Evolutionary conservation across 1,140 invertebrate species (phyloP).

Genomic region (Myzus persicae): DNA sequence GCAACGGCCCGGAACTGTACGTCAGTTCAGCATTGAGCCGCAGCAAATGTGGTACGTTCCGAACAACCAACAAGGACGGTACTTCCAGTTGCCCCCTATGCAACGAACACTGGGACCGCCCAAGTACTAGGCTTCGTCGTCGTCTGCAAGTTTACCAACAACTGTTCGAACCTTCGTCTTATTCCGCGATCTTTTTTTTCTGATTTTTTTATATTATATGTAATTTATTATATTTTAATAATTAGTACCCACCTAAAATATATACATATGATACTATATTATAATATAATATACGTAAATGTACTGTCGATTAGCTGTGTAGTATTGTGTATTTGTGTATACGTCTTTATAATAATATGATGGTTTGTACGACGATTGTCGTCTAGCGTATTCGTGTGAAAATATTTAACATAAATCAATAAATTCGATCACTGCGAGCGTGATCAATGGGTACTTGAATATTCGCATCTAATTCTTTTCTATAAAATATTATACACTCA

Average conservation of each 20-base stretch:
- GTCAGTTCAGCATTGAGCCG: not conserved
- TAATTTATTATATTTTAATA: not conserved
- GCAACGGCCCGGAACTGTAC: not conserved
- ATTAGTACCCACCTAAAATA: not conserved
- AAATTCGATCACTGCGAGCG: not conserved
- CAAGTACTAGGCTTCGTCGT: not conserved
- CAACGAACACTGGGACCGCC: not conserved
- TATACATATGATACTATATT: too few species aligned
- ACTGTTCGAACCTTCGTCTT: not conserved
- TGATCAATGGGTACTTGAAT: conserved; percentile 43
- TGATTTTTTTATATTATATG: not conserved
- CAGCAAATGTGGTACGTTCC: conserved; percentile 16
- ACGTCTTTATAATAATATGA: too few species aligned
- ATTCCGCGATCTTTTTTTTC: not conserved
- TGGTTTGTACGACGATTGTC: not conserved
- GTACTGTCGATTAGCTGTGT: not conserved
- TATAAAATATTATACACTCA: not conserved
- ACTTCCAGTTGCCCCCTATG: not conserved
- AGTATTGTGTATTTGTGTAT: not conserved
- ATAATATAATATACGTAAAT: not conserved
- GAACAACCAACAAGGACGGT: not conserved
- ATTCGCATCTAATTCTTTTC: not conserved
- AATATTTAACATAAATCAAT: conserved; percentile 22
- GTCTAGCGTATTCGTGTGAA: not conserved
- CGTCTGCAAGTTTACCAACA: not conserved